Base-by-base conservation (phyloP, 2,888 invertebrate species). In the Drosophila subsilvestris region DNA sequence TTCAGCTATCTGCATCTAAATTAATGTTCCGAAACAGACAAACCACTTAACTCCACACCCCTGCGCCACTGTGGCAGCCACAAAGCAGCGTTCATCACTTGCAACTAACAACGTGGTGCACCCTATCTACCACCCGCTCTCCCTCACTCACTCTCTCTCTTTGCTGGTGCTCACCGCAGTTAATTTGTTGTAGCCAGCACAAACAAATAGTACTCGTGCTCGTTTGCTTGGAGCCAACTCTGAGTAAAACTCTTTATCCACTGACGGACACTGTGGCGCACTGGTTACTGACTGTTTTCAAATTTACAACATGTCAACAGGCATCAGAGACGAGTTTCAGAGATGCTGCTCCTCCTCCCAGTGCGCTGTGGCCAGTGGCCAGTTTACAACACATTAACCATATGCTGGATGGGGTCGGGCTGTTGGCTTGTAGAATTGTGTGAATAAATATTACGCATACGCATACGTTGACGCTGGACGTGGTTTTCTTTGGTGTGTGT, bases 11-110 rank as follows among this genome's bases (percentile, higher is more conserved):
- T 32, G 67, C 73, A 71, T 27, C 32, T n/a, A 81, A 82, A 82
- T 87, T 85, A 82, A 87, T 85, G 82, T 81, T 87, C 79, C 66
- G 68, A 81, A 87, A 85, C 87, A 82, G 82, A 82, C 85, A 87
- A 79, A 85, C 82, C 85, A 82, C 84, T 82, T 81, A 84, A 81
- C 82, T 70, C 45, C 61, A 17, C 37, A 43, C 49, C 37, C 45
- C 69, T 55, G 47, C 58, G 51, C 50, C 66, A n/a, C 63, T 45
- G 29, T 25, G 37, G 22, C 42, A 76, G 76, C 81, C 85, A 55
- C 87, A 81, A 54, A 74, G 65, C 78, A 69, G 68, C 65, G 74
- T 72, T 80, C 84, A 80, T 86, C 81, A 86, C 85, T 74, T 73
- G 78, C 78, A 78, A 69, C 81, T 65, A 82, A 76, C 83, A 80